Evolutionary conservation across 2,797 vertebrate species (phyloP), one percentile per base, ranked within the genome.

Genomic region (Adelosebastes latens): DNA sequence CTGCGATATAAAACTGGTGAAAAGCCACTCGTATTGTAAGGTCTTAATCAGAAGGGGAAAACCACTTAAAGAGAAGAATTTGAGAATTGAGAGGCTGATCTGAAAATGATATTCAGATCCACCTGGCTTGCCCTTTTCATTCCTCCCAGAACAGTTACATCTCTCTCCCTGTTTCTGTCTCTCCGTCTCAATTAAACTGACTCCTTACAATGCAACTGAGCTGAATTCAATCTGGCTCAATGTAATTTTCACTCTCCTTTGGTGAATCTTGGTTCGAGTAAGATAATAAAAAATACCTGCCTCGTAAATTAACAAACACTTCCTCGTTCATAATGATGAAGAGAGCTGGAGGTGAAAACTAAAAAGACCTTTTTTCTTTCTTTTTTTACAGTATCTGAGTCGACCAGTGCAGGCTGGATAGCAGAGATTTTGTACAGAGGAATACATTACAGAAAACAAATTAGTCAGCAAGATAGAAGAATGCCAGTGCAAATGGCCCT

Each of bases 381-480:
- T 79, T 75, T 65, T 59, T 27, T 76, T 74, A 72, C 72, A 81
- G 77, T 84, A 85, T 87, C 73, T 67, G 22, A 81, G 67, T 22
- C 65, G 60, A 32, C 59, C 72, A 65, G 76, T 75, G 68, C 62
- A 24, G 29, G 69, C 79, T 77, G 80, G 67, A 80, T 72, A 36
- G 73, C 56, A 65, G 76, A 52, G 81, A 86, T 87, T 84, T 72
- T 80, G 82, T 81, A 71, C 73, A 34, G 32, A 82, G 74, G 88
- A 91, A 92, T 90, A 88, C 58, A 90, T 92, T 89, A 91, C 79
- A 79, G 82, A 86, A 93, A 93, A 92, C 84, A 93, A 93, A 93
- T 92, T 87, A 92, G 82, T 89, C 87, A 88, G 87, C 89, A 82
- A 69, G 87, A 88, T 86, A 88, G 82, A 86, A 80, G 86, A 89